phyloP scores from a whole-genome alignment of 2,888 invertebrate genomes.

The Idaea dimidiata region DNA sequence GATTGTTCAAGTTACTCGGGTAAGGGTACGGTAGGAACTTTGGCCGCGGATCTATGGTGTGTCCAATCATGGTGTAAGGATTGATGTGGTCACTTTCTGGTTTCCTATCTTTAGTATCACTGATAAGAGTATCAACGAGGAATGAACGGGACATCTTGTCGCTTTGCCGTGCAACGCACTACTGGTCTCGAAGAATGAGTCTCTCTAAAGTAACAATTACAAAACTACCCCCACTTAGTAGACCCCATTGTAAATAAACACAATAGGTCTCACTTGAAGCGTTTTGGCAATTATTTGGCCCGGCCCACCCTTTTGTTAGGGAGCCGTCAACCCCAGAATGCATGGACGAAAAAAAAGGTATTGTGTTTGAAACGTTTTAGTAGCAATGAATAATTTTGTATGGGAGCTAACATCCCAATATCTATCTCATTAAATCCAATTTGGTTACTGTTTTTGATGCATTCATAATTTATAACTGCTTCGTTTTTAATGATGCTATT shows the following conservation, averaged over 20 bases:
- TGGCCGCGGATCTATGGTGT: slow-evolving; percentile 57
- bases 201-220: slow-evolving; percentile 73
- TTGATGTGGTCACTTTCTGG: slow-evolving; percentile 63
- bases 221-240: slow-evolving; percentile 79
- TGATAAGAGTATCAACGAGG: slow-evolving; percentile 89
- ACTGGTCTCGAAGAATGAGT: slow-evolving; percentile 63
- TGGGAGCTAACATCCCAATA: slow-evolving; percentile 73
- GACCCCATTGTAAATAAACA: slow-evolving; percentile 77
- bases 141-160: slow-evolving; percentile 89
- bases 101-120: slow-evolving; percentile 79
- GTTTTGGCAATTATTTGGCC: slow-evolving; percentile 80
- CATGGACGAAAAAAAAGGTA: slow-evolving; percentile 57
- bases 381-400: slow-evolving; percentile 80
- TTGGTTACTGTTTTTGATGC: slow-evolving; percentile 66
- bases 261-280: slow-evolving; percentile 77
- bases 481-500: slow-evolving; percentile 16
- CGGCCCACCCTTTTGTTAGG: slow-evolving; percentile 79
- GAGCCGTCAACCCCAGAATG: slow-evolving; percentile 71
- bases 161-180: slow-evolving; percentile 45
- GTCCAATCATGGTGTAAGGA: slow-evolving; percentile 61
- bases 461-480: slow-evolving; percentile 40
- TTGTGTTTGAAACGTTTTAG: slow-evolving; percentile 76
- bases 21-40: slow-evolving; percentile 83
- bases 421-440: slow-evolving; percentile 78
- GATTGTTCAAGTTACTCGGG: slow-evolving; percentile 83